phyloP scores from a whole-genome alignment of 2,113 vertebrate genomes.

The Condylura cristata region DNA sequence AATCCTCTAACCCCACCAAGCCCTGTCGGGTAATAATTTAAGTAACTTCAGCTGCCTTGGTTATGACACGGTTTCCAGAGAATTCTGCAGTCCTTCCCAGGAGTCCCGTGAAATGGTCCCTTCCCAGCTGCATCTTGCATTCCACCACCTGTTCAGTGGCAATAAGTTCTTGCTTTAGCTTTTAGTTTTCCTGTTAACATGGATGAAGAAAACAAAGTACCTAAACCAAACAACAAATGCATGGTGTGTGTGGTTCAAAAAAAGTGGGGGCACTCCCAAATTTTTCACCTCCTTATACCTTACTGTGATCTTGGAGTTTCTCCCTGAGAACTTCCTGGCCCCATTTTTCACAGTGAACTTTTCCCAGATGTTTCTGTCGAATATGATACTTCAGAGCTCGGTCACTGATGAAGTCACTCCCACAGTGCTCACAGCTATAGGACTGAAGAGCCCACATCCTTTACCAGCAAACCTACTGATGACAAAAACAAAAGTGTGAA shows the following conservation, averaged over 20 bases:
- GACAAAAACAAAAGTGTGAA: slow-evolving; percentile 12
- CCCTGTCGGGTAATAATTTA: neutral
- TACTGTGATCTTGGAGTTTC: neutral
- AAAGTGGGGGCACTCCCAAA: neutral
- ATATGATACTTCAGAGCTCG: slow-evolving; percentile 58
- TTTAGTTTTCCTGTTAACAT: neutral
- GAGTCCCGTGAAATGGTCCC: accelerated
- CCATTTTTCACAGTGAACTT: slow-evolving; percentile 53
- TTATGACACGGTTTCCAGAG: neutral
- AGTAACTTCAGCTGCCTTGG: neutral
- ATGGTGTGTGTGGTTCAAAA: neutral
- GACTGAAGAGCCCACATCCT: slow-evolving; percentile 56
- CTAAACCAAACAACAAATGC: neutral
- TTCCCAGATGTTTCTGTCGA: slow-evolving; percentile 68
- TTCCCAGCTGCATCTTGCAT: neutral
- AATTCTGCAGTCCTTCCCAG: neutral
- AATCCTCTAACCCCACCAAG: neutral
- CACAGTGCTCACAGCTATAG: slow-evolving; percentile 47
- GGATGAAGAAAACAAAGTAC: neutral
- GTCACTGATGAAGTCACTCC: slow-evolving; percentile 57
- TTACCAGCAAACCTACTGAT: neutral
- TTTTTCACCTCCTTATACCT: neutral
- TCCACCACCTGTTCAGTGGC: neutral
- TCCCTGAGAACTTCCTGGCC: slow-evolving; percentile 1
- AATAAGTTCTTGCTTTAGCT: neutral